phyloP scores from a whole-genome alignment of 2,113 vertebrate species.

The Cebus imitator region DNA sequence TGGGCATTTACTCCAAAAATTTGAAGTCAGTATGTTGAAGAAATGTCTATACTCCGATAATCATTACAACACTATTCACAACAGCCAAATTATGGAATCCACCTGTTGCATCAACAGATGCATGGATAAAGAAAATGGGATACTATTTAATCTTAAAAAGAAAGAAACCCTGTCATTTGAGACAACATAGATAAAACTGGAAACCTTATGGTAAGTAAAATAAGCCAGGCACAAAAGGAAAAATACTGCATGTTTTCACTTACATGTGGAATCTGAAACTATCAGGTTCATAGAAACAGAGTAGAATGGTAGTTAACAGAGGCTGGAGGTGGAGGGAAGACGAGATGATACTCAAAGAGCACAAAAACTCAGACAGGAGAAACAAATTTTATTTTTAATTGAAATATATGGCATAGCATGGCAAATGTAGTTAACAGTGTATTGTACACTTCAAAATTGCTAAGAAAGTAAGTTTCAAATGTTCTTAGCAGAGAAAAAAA shows the following conservation, averaged over 20 bases:
- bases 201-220: background rate
- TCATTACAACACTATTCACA: rapidly evolving
- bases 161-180: background rate
- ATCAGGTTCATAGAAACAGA: background rate
- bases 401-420: background rate
- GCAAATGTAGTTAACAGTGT: background rate
- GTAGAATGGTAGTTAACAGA: background rate
- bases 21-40: background rate
- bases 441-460: background rate
- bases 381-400: background rate
- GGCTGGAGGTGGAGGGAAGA: rapidly evolving
- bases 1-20: background rate
- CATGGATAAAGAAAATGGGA: background rate
- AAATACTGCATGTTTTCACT: background rate
- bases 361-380: background rate
- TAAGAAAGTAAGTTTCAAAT: background rate
- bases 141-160: background rate
- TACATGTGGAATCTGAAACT: background rate
- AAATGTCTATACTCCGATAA: background rate
- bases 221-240: background rate
- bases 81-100: background rate
- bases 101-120: background rate
- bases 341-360: too few relatives aligned
- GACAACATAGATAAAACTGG: background rate
- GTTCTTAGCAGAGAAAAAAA: background rate